phyloP scores from a whole-genome alignment of 2,888 invertebrate species.

The Apocheima hispidaria region DNA sequence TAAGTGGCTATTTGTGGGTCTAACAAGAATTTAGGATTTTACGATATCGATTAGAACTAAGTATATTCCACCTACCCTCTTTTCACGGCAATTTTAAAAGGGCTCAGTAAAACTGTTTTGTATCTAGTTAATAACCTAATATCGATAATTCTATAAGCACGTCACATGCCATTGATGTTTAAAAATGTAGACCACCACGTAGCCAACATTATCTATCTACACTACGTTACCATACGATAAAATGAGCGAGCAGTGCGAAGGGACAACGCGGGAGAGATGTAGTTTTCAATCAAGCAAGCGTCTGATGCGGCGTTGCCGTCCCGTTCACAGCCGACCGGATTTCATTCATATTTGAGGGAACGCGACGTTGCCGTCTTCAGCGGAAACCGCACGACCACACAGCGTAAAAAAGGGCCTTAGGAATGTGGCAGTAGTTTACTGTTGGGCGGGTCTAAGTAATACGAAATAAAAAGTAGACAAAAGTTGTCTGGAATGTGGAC shows the following conservation, averaged over 20 bases:
- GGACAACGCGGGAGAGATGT: slow-evolving; percentile 78
- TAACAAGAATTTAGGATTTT: neutral
- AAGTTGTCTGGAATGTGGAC: slow-evolving; percentile 77
- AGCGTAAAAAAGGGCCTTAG: slow-evolving; percentile 84
- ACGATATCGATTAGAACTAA: too few relatives aligned
- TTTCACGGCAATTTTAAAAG: neutral
- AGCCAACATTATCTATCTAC: slow-evolving; percentile 43
- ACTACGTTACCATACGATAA: slow-evolving; percentile 42
- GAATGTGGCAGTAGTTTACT: slow-evolving; percentile 83
- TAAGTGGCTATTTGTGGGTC: slow-evolving; percentile 28
- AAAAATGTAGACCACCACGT: slow-evolving; percentile 57
- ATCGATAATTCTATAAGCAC: slow-evolving; percentile 36
- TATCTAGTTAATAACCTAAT: neutral
- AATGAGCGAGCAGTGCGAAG: slow-evolving; percentile 55
- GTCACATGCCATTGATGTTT: slow-evolving; percentile 36
- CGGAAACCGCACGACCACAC: slow-evolving; percentile 85
- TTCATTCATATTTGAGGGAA: slow-evolving; percentile 84
- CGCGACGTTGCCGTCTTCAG: slow-evolving; percentile 84
- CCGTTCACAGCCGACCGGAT: slow-evolving; percentile 81
- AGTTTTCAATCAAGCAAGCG: slow-evolving; percentile 83
- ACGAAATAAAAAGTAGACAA: slow-evolving; percentile 77
- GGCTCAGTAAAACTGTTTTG: neutral
- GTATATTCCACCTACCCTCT: slow-evolving; percentile 1
- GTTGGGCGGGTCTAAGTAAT: slow-evolving; percentile 78
- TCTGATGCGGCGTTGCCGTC: slow-evolving; percentile 83